Evolutionary conservation across 2,888 invertebrate genomes (phyloP).

Genomic region (Phyllotreta striolata): DNA sequence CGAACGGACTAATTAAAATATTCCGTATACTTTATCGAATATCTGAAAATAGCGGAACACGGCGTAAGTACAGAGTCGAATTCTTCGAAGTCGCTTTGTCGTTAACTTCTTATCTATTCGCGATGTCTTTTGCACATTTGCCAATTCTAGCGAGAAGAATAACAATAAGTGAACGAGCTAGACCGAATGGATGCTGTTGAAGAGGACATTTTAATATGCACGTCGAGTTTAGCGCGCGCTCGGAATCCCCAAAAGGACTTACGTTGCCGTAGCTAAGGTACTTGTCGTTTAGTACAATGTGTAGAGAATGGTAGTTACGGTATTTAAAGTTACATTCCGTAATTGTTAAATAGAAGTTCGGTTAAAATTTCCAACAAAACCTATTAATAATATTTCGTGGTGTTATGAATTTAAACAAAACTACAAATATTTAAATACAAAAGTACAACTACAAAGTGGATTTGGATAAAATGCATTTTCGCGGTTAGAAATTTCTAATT

Average conservation of each 20-base stretch:
- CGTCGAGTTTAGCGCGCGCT: constrained; percentile 50
- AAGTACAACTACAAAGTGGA: too few species aligned
- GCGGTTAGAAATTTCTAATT: too few species aligned
- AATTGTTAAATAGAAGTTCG: constrained; percentile 17
- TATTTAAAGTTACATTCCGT: constrained; percentile 1
- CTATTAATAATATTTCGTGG: background rate
- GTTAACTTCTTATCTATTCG: constrained; percentile 58
- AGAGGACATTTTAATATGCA: constrained; percentile 54
- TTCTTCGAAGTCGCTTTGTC: constrained; percentile 48
- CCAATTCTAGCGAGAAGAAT: constrained; percentile 57
- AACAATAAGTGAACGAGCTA: constrained; percentile 52
- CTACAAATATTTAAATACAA: too few species aligned
- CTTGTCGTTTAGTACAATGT: constrained; percentile 8
- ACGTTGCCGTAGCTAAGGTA: background rate
- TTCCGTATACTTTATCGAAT: too few species aligned
- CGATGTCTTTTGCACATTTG: constrained; percentile 59
- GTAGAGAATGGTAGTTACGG: background rate
- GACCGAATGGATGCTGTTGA: constrained; percentile 46
- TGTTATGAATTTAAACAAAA: too few species aligned
- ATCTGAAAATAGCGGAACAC: constrained; percentile 15
- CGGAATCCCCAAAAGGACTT: constrained; percentile 46
- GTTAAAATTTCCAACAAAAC: constrained; percentile 51
- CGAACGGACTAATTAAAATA: too few species aligned
- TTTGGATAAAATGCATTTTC: too few species aligned
- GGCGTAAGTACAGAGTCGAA: constrained; percentile 16